Conservation (phyloP, 1,140 invertebrate species). For the Diprion similis region DNA sequence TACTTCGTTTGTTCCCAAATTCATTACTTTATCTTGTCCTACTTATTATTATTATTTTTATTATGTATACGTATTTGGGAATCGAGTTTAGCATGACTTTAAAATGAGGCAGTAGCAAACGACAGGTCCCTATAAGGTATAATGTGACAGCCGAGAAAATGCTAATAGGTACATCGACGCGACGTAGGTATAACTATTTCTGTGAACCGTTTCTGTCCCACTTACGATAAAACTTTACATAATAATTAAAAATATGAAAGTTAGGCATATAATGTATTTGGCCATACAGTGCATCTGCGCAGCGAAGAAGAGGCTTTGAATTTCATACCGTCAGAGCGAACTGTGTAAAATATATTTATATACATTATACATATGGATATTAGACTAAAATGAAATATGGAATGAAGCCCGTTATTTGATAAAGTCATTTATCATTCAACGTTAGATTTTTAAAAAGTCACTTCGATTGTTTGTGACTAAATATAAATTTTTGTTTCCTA, state of each 20-base stretch:
- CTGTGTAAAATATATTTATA: too few relatives aligned
- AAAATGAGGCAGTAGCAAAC: not conserved
- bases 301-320: too few relatives aligned
- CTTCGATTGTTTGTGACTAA: too few relatives aligned
- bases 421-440: too few relatives aligned
- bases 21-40: not conserved
- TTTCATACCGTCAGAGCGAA: too few relatives aligned
- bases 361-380: too few relatives aligned
- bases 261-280: too few relatives aligned
- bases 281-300: too few relatives aligned
- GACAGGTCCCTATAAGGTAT: not conserved
- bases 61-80: not conserved
- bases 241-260: not conserved
- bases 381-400: too few relatives aligned
- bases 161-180: not conserved
- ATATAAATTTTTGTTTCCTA: too few relatives aligned
- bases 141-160: not conserved
- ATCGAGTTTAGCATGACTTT: not conserved
- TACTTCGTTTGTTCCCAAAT: not conserved
- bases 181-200: not conserved
- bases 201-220: conserved; percentile 2
- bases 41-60: not conserved
- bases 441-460: too few relatives aligned
- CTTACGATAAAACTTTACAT: not conserved
- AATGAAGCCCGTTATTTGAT: too few relatives aligned